Evolutionary conservation across 2,113 vertebrate genomes (phyloP).

Genomic region (Semicossyphus pulcher): DNA sequence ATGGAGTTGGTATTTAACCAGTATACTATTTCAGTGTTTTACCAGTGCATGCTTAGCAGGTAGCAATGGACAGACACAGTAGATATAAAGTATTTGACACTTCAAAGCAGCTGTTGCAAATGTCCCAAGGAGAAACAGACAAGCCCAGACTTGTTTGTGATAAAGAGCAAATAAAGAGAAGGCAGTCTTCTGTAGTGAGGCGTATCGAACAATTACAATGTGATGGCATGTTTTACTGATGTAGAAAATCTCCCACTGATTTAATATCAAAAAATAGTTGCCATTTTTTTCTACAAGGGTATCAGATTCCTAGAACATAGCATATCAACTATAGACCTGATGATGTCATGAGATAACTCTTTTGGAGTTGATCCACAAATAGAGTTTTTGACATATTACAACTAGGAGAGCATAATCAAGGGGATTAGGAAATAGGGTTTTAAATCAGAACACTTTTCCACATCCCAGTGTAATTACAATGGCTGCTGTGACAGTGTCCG

Average conservation of each 20-base stretch:
- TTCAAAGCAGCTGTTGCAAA: not conserved
- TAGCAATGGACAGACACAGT: not conserved
- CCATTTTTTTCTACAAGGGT: not conserved
- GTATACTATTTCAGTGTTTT: not conserved
- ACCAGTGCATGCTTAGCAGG: not conserved
- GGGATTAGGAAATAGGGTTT: not conserved
- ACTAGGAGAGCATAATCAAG: not conserved
- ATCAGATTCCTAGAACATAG: not conserved
- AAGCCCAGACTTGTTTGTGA: not conserved
- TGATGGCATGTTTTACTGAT: not conserved
- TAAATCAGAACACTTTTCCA: constrained; percentile 15
- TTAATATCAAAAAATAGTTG: not conserved
- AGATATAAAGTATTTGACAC: too few species aligned
- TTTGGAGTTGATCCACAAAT: not conserved
- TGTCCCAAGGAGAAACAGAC: not conserved
- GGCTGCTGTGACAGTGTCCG: constrained; percentile 32
- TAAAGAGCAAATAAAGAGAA: not conserved
- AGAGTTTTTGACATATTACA: not conserved
- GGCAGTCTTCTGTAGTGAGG: not conserved
- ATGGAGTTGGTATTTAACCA: too few species aligned
- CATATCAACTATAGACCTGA: not conserved
- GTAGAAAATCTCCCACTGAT: not conserved
- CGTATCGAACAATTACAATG: not conserved
- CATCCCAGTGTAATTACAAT: constrained; percentile 20
- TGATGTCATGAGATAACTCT: not conserved